These are phyloP conservation scores for Camelus bactrianus DNA, from an alignment of 2,113 vertebrate genomes.

Conservation along the genomic window DNA sequence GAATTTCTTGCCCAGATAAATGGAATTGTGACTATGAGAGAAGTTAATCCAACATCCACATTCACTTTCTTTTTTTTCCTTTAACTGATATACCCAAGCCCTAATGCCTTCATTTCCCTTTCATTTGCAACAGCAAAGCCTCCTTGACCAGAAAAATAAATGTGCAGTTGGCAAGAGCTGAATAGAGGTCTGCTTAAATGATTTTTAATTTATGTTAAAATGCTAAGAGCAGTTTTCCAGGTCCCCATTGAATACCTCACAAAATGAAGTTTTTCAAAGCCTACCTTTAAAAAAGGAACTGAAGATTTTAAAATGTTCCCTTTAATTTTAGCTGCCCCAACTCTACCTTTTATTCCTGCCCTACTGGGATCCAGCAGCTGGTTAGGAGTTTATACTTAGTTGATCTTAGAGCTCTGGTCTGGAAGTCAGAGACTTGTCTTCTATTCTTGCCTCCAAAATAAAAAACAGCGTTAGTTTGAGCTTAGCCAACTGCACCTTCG, in stretches of 20 bases:
- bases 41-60: conserved; percentile 69
- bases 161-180: conserved; percentile 69
- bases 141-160: conserved; percentile 79
- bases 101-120: conserved; percentile 75
- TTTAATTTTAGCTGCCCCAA: conserved; percentile 57
- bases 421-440: background rate
- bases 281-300: conserved; percentile 70
- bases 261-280: conserved; percentile 69
- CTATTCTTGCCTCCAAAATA: background rate
- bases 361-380: background rate
- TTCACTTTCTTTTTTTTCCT: background rate
- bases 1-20: conserved; percentile 68
- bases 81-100: conserved; percentile 58
- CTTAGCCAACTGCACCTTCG: background rate
- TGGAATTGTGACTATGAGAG: conserved; percentile 36
- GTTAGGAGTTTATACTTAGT: background rate
- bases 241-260: conserved; percentile 53
- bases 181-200: conserved; percentile 75
- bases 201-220: conserved; percentile 83
- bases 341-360: conserved; percentile 37
- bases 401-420: conserved; percentile 10
- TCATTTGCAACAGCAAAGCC: conserved; percentile 70
- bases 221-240: conserved; percentile 76
- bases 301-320: conserved; percentile 59
- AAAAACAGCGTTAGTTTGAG: background rate